Conservation (phyloP, 1,140 invertebrate genomes). For the Potamilus streckersoni region DNA sequence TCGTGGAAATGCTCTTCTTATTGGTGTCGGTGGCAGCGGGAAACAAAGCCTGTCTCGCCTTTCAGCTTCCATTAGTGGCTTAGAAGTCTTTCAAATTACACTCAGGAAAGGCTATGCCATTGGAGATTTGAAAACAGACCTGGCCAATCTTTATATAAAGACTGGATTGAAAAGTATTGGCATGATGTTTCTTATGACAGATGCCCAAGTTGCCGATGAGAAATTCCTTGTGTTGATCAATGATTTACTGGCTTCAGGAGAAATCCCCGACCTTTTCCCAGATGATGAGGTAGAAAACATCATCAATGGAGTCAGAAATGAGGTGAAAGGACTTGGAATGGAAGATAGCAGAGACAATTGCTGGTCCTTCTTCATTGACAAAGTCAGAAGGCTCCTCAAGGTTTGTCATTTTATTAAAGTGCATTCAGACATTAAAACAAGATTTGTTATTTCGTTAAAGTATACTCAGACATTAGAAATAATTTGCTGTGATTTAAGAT, state of each 20-base stretch:
- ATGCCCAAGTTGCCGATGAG: constrained; percentile 94
- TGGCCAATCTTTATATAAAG: constrained; percentile 88
- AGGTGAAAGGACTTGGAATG: constrained; percentile 85
- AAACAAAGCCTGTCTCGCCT: constrained; percentile 94
- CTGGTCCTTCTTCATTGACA: constrained; percentile 96
- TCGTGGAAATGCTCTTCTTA: constrained; percentile 92
- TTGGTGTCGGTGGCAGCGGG: constrained; percentile 95
- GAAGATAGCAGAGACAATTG: constrained; percentile 93
- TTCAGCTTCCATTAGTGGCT: constrained; percentile 92
- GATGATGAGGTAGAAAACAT: constrained; percentile 98
- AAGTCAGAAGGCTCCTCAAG: constrained; percentile 90
- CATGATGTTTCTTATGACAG: constrained; percentile 95
- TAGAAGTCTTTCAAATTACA: constrained; percentile 95
- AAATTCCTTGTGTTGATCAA: constrained; percentile 96
- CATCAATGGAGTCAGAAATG: constrained; percentile 86
- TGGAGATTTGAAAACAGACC: constrained; percentile 88
- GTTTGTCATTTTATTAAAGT: constrained; percentile 64
- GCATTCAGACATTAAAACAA: no score
- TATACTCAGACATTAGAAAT: no score
- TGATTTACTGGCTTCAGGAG: constrained; percentile 94
- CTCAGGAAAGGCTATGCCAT: constrained; percentile 94
- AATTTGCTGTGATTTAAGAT: no score
- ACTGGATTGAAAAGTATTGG: constrained; percentile 94
- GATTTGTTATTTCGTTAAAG: no score
- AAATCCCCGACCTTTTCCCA: constrained; percentile 93